Conservation (phyloP, 37 sponge, comb jelly and placozoan species). For the Mnemiopsis leidyi region DNA sequence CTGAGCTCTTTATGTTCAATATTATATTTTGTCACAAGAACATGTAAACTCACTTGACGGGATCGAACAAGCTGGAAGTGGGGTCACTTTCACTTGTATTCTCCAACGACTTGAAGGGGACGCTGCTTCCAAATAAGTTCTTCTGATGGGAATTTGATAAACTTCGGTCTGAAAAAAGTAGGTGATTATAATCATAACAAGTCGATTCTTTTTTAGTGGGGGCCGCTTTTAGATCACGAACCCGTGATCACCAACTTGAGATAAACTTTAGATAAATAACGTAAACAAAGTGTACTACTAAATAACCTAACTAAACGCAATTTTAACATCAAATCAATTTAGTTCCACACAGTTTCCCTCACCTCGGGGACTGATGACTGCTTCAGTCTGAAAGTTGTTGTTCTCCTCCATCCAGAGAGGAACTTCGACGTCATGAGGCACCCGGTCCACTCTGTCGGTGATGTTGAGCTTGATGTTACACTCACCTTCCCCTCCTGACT, state of each 20-base stretch:
- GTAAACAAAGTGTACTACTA: neutral
- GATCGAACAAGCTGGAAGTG: neutral
- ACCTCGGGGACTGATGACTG: neutral
- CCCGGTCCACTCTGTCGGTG: neutral
- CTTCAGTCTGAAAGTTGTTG: neutral
- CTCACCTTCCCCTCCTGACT: slow-evolving; percentile 23
- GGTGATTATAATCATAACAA: too few relatives aligned
- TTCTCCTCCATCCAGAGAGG: slow-evolving; percentile 51
- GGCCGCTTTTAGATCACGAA: too few relatives aligned
- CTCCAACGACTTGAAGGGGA: neutral
- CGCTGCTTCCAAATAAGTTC: slow-evolving; percentile 10
- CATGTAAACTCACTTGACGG: slow-evolving; percentile 19
- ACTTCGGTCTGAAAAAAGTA: neutral
- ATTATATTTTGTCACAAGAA: too few relatives aligned
- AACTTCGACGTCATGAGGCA: neutral
- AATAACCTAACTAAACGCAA: neutral
- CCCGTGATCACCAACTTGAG: neutral
- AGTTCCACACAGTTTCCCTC: too few relatives aligned
- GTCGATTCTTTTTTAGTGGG: too few relatives aligned
- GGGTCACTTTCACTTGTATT: slow-evolving; percentile 29
- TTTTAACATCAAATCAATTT: too few relatives aligned
- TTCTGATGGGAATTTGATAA: neutral
- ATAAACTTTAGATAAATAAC: too few relatives aligned
- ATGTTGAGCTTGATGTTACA: slow-evolving; percentile 7
- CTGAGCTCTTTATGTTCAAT: too few relatives aligned